phyloP scores from a whole-genome alignment of 2,797 vertebrate genomes.

The Hippopotamyrus pictus region DNA sequence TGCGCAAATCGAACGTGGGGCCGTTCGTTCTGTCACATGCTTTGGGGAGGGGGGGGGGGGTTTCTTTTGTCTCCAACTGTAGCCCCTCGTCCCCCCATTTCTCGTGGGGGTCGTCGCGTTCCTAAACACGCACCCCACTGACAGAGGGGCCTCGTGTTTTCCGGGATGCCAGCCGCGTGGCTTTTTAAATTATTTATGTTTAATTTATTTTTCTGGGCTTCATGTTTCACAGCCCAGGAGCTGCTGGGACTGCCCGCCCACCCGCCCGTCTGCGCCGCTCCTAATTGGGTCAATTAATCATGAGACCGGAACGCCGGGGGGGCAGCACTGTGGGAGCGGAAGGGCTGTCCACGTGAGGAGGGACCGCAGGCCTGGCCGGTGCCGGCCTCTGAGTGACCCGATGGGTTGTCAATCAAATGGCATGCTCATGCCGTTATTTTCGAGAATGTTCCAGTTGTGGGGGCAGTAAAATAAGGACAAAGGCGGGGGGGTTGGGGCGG shows the following conservation, averaged over 20 bases:
- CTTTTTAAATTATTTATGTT: background rate
- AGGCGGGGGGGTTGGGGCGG: background rate
- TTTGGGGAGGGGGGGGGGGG: slow-evolving; percentile 21
- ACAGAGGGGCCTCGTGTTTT: background rate
- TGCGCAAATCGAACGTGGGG: slow-evolving; percentile 35
- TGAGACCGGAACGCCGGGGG: background rate
- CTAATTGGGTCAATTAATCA: slow-evolving; percentile 14
- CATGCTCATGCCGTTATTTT: background rate
- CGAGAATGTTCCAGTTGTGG: background rate
- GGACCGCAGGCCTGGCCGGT: background rate
- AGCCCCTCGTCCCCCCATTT: background rate
- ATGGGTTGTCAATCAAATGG: background rate
- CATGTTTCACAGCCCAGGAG: background rate
- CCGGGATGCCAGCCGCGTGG: background rate
- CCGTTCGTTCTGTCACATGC: slow-evolving; percentile 34
- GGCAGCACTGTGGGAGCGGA: background rate
- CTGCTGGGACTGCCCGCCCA: background rate
- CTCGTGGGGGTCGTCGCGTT: background rate
- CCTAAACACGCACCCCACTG: background rate
- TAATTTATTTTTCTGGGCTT: background rate
- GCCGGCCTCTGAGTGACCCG: background rate
- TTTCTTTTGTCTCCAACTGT: background rate
- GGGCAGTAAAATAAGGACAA: background rate
- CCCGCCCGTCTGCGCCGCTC: background rate
- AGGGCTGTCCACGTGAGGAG: background rate